Conservation (phyloP, 1,140 invertebrate genomes). For the Luehdorfia chinensis region DNA sequence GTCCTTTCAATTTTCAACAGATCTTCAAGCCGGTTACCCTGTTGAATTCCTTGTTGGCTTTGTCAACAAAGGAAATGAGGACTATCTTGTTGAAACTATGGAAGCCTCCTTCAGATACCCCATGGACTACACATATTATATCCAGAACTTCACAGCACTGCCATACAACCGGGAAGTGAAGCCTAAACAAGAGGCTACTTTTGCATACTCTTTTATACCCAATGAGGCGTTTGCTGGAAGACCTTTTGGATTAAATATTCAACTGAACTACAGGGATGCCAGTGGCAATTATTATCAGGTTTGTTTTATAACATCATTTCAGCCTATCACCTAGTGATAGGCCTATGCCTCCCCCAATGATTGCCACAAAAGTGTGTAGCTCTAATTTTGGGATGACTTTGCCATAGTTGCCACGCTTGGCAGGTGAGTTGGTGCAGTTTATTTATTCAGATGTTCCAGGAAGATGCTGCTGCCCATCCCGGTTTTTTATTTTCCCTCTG, state of each 20-base stretch:
- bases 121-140: slow-evolving; percentile 98
- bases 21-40: slow-evolving; percentile 93
- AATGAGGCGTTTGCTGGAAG: slow-evolving; percentile 96
- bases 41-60: slow-evolving; percentile 98
- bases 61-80: slow-evolving; percentile 93
- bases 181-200: slow-evolving; percentile 94
- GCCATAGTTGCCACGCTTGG: too few species aligned
- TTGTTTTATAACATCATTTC: too few species aligned
- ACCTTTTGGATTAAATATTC: slow-evolving; percentile 96
- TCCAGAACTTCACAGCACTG: slow-evolving; percentile 97
- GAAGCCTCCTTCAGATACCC: slow-evolving; percentile 99
- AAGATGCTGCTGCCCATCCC: too few species aligned
- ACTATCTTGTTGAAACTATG: slow-evolving; percentile 94
- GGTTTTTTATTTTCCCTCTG: too few species aligned
- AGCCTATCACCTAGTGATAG: too few species aligned
- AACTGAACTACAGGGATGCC: slow-evolving; percentile 94
- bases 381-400: too few species aligned
- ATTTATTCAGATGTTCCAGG: too few species aligned
- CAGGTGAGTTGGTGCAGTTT: too few species aligned
- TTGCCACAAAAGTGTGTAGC: too few species aligned
- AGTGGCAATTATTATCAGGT: slow-evolving; percentile 80
- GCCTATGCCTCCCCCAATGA: too few species aligned
- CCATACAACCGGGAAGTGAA: slow-evolving; percentile 94
- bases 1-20: too few species aligned
- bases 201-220: slow-evolving; percentile 96